A percentile compares a stretch with the other conserved stretches of the same genome.
These are phyloP conservation scores for Antigone vipio DNA, from an alignment of 2,113 vertebrate species.

Conservation along the genomic window DNA sequence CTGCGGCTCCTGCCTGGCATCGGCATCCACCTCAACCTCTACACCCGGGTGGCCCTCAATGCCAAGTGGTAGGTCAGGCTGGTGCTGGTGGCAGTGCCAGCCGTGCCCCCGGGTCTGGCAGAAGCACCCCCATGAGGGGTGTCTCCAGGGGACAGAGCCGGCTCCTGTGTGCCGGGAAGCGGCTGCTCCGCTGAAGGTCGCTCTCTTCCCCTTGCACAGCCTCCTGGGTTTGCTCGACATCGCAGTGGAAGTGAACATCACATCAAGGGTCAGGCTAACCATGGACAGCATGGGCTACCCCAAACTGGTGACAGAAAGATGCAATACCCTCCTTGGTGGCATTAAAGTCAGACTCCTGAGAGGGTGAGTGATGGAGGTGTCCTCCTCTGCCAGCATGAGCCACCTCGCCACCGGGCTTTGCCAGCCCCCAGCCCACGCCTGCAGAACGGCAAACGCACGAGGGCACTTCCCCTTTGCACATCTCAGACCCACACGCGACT, in stretches of 20 bases:
- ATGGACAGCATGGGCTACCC: constrained; percentile 59
- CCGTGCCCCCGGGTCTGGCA: rapidly evolving
- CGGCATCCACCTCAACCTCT: constrained; percentile 42
- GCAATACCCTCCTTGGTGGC: constrained; percentile 58
- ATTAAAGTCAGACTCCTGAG: constrained; percentile 62
- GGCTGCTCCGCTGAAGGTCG: not conserved
- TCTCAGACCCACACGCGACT: not conserved
- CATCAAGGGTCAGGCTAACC: constrained; percentile 57
- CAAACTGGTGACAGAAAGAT: constrained; percentile 56
- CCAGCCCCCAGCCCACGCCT: rapidly evolving
- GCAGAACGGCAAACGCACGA: rapidly evolving
- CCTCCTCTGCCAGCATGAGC: not conserved
- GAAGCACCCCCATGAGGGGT: rapidly evolving
- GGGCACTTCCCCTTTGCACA: too few species aligned
- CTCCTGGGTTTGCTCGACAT: constrained; percentile 70
- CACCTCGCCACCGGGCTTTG: rapidly evolving
- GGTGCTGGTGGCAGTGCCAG: not conserved
- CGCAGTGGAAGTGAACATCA: constrained; percentile 67
- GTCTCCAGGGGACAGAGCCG: rapidly evolving
- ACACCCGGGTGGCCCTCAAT: constrained; percentile 44
- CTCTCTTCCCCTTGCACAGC: not conserved
- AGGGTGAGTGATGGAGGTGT: not conserved
- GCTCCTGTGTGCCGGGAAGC: not conserved
- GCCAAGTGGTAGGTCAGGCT: constrained; percentile 9
- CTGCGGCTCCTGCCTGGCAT: constrained; percentile 60